Evolutionary conservation across 2,888 invertebrate genomes (phyloP), one percentile per base, ranked within the genome.

Genomic region (Pyralis farinalis): DNA sequence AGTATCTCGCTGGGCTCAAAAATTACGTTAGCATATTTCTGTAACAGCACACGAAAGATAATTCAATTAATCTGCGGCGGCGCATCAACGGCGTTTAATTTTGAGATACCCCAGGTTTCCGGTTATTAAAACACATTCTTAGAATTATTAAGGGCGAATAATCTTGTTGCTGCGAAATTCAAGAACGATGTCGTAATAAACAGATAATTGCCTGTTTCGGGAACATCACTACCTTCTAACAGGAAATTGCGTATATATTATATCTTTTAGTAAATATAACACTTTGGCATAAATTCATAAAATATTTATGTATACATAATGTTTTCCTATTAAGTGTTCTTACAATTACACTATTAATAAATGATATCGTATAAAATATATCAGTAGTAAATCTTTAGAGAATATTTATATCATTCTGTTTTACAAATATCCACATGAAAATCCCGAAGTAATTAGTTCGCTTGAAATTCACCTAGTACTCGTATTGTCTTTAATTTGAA

Each of bases 51-150:
- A 41, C 42, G 35, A 37, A 33, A 22, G 44, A 42, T 43, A 47
- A 47, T 47, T 47, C 34, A 40, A 47, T 53, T 53, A 47, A 43
- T 46, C 20, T 34, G 40, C 43, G 39, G 25, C 9, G 44, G 30
- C 38, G 34, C 34, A 43, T 44, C 40, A 37, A 31, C 43, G 40
- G 41, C 33, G 37, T 39, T 41, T 40, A 38, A 44, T 49, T 47
- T 32, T 35, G 21, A 10, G 21, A 38, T 5, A 7, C 34, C 7
- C 34, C 34, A 34, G 34, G 10, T 34, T 34, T 22, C 34, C 22
- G 10, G 22, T 21, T 34, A 22, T 34, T 22, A 20, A 30, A 21
- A 34, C 34, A 34, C 22, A 7, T 20, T 34, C 7, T 9, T 34
- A 11, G 11, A 25, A 30, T 30, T 30, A 9, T 30, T 30, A 11